A percentile compares a stretch with the other conserved stretches of the same genome.
Evolutionary conservation across 2,888 invertebrate species (phyloP).

Genomic region (Scrobipalpa costella): DNA sequence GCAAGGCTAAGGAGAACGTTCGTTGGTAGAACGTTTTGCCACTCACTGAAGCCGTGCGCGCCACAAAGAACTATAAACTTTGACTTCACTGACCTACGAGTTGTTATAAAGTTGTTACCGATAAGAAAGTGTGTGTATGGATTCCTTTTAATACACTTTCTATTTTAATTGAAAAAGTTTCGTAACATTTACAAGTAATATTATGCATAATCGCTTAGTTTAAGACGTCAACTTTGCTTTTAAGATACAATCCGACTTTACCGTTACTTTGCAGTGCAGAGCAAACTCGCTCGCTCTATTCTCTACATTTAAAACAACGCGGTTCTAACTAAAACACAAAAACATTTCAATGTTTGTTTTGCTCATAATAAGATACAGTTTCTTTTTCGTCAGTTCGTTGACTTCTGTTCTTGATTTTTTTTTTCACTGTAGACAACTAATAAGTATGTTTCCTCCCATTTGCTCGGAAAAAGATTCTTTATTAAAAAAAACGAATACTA

Average conservation of each 20-base stretch:
- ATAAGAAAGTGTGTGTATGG: background rate
- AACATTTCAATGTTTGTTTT: background rate
- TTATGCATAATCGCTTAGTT: background rate
- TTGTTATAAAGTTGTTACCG: background rate
- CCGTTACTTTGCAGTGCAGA: background rate
- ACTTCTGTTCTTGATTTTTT: background rate
- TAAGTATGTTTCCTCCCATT: no score
- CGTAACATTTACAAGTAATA: slow-evolving; percentile 7
- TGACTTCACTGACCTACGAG: slow-evolving; percentile 13
- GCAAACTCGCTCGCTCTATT: slow-evolving; percentile 3
- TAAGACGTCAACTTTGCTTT: background rate
- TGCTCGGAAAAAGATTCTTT: no score
- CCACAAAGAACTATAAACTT: slow-evolving; percentile 23
- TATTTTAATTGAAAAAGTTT: slow-evolving; percentile 6
- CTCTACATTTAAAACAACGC: background rate
- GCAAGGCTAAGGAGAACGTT: slow-evolving; percentile 48
- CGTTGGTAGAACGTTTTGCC: slow-evolving; percentile 38
- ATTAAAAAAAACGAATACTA: no score
- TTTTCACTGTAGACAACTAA: background rate
- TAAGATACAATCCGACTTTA: slow-evolving; percentile 11
- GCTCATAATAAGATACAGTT: background rate
- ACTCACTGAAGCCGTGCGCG: slow-evolving; percentile 34
- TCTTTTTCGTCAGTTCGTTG: background rate
- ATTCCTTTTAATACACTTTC: background rate
- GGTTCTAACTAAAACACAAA: background rate